phyloP scores from a whole-genome alignment of 2,797 vertebrate species.

The Zenarchopterus dispar region DNA sequence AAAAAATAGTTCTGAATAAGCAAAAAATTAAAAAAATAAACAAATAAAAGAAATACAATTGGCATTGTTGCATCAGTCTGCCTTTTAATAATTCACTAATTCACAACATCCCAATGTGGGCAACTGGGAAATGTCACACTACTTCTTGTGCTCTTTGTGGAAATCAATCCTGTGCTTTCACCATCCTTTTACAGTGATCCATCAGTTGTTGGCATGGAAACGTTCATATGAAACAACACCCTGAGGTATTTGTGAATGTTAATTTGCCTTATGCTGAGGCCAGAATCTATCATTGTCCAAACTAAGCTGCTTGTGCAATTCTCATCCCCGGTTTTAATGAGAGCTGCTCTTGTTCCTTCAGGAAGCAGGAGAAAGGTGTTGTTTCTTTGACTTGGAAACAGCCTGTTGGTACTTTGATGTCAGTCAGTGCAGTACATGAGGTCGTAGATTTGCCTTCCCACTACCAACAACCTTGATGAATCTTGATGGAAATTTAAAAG shows the following conservation, averaged over 20 bases:
- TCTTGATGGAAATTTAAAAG: background rate
- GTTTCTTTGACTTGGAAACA: background rate
- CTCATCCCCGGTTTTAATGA: background rate
- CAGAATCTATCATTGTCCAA: conserved; percentile 47
- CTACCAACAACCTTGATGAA: background rate
- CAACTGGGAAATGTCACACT: conserved; percentile 24
- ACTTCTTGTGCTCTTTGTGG: conserved; percentile 14
- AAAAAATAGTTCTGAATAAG: background rate
- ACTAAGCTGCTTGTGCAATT: background rate
- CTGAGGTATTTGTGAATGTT: conserved; percentile 64
- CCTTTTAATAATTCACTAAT: conserved; percentile 49
- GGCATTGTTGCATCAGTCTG: conserved; percentile 1
- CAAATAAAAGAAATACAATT: background rate
- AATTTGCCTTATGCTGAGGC: conserved; percentile 28
- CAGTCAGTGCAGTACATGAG: background rate
- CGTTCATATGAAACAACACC: conserved; percentile 61
- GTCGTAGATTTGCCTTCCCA: background rate
- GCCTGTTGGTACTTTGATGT: background rate
- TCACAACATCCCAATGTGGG: background rate
- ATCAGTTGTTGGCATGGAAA: conserved; percentile 73
- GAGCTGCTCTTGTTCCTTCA: background rate
- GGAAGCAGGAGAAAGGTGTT: background rate
- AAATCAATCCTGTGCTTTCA: conserved; percentile 53
- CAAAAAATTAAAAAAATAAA: too few species aligned
- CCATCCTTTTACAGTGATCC: conserved; percentile 45